Conservation (phyloP, 2,113 vertebrate genomes). For the Macroglossus sobrinus region DNA sequence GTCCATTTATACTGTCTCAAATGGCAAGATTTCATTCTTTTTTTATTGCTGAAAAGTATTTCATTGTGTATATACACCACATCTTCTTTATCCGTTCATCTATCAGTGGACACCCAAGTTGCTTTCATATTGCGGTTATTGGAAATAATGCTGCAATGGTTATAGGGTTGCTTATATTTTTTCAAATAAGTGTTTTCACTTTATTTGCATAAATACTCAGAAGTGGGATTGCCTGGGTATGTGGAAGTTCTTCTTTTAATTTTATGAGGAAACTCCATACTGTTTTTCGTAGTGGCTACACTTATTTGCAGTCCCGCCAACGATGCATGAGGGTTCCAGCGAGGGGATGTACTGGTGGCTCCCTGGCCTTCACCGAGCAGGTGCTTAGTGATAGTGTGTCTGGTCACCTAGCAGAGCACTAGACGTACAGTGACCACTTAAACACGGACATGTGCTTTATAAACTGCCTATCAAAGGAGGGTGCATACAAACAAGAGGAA, state of each 20-base stretch:
- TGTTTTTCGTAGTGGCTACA: not conserved
- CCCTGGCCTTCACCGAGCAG: not conserved
- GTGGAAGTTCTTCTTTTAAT: not conserved
- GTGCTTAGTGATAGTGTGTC: not conserved
- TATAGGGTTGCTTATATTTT: not conserved
- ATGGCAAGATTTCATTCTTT: not conserved
- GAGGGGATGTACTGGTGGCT: accelerated
- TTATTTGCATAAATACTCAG: not conserved
- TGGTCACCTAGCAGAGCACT: not conserved
- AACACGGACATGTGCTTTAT: accelerated
- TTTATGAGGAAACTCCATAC: not conserved
- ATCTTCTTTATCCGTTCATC: not conserved
- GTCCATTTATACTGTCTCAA: not conserved
- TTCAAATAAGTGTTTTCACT: not conserved
- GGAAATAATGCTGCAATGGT: not conserved
- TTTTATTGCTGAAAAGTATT: not conserved
- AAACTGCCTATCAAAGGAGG: not conserved
- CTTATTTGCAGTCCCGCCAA: not conserved
- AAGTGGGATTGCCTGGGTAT: not conserved
- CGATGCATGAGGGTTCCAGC: not conserved
- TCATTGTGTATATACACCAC: not conserved
- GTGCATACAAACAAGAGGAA: not conserved
- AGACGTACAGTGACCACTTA: not conserved
- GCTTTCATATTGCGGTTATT: not conserved
- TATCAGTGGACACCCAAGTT: not conserved